These are phyloP conservation scores for Aphidius ervi DNA, from an alignment of 1,140 invertebrate species.

Conservation along the genomic window DNA sequence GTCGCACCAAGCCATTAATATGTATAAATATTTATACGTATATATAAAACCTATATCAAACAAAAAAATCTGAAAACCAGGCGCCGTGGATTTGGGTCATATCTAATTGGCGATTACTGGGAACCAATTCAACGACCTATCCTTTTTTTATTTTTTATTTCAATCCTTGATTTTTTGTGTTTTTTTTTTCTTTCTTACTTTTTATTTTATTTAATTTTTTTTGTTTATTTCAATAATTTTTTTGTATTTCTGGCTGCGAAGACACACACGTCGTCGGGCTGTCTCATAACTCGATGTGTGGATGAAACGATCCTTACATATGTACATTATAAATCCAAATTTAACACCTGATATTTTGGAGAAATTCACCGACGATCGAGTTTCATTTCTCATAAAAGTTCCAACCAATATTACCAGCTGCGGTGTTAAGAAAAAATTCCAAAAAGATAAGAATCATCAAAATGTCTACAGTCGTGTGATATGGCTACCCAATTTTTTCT, in stretches of 20 bases:
- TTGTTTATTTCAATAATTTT: too few relatives aligned
- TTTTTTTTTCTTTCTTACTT: neutral
- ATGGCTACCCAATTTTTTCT: too few relatives aligned
- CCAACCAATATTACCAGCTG: conserved; percentile 12
- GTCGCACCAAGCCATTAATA: too few relatives aligned
- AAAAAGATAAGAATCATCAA: conserved; percentile 15
- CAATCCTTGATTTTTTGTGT: neutral
- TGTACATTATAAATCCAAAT: conserved; percentile 8
- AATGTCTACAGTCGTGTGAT: conserved; percentile 1
- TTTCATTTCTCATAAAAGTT: conserved; percentile 17
- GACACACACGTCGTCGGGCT: too few relatives aligned
- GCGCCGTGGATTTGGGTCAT: conserved; percentile 10
- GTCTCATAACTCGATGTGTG: too few relatives aligned
- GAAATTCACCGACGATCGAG: conserved; percentile 1
- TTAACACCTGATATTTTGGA: too few relatives aligned
- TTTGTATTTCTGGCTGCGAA: too few relatives aligned
- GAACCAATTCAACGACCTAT: neutral
- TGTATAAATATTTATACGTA: too few relatives aligned
- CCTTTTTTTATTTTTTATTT: neutral
- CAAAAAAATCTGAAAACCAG: too few relatives aligned
- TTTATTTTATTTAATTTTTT: too few relatives aligned
- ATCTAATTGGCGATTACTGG: conserved; percentile 15
- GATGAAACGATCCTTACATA: too few relatives aligned
- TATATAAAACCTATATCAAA: too few relatives aligned
- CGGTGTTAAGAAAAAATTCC: conserved; percentile 18